Percentiles rank a stretch among this genome's conserved stretches.
These are phyloP conservation scores for Willowsia nigromaculata DNA, from an alignment of 2,888 invertebrate species.

Conservation along the genomic window DNA sequence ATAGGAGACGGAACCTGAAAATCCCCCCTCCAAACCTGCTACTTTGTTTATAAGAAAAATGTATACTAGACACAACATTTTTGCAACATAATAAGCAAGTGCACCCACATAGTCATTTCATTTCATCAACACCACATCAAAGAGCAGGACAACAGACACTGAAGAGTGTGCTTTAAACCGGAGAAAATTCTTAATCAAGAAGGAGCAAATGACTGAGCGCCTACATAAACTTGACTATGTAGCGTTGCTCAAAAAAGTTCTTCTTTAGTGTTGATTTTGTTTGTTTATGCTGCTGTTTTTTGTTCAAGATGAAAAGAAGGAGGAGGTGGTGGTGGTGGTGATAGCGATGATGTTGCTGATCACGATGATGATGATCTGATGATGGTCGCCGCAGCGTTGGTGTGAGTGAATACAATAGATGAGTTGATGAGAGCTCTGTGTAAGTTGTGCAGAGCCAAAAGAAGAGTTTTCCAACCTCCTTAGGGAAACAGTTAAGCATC, in stretches of 20 bases:
- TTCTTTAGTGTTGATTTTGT: not conserved
- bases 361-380: constrained; percentile 7
- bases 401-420: constrained; percentile 41
- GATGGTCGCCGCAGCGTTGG: not conserved
- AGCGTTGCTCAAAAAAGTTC: not conserved
- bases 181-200: not conserved
- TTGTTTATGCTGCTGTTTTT: not conserved
- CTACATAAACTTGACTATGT: not conserved
- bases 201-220: not conserved
- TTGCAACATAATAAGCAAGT: not conserved
- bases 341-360: constrained; percentile 8
- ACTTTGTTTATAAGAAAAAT: no score
- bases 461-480: constrained; percentile 33
- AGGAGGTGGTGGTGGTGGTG: not conserved
- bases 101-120: not conserved
- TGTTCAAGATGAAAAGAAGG: not conserved
- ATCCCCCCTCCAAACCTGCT: no score
- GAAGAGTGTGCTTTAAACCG: not conserved
- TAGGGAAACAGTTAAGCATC: constrained; percentile 65
- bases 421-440: constrained; percentile 52
- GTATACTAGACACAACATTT: not conserved
- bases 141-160: not conserved
- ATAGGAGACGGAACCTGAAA: not conserved
- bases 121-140: constrained; percentile 3
- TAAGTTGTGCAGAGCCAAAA: not conserved